phyloP scores from a whole-genome alignment of 1,140 invertebrate species.

The Rhagoletis zephyria region DNA sequence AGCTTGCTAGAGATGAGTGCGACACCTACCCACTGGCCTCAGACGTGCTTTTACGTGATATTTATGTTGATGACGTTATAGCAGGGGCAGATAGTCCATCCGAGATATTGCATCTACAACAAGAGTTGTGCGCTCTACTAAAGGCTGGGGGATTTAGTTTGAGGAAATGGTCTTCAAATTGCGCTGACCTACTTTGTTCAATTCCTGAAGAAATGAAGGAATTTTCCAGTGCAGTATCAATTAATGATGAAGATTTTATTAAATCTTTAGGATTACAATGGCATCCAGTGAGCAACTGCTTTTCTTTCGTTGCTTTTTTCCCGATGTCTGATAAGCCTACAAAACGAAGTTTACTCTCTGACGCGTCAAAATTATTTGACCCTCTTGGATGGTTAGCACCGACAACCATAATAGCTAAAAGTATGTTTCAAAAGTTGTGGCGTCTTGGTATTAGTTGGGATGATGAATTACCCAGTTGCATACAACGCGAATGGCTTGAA shows the following conservation, averaged over 20 bases:
- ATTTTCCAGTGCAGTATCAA: not conserved
- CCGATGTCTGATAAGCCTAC: no score
- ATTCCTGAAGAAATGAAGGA: not conserved
- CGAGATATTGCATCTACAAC: not conserved
- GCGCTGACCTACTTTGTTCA: no score
- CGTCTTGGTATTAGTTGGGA: slow-evolving; percentile 4
- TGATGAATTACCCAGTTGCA: not conserved
- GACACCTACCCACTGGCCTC: no score
- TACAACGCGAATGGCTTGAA: not conserved
- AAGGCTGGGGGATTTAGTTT: not conserved
- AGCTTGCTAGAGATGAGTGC: no score
- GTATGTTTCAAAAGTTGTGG: slow-evolving; percentile 67
- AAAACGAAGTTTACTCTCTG: slow-evolving; percentile 59
- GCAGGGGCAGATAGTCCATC: slow-evolving; percentile 1
- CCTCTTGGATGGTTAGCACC: slow-evolving; percentile 69
- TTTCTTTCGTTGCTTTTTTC: not conserved
- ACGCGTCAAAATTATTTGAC: slow-evolving; percentile 67
- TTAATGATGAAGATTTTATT: not conserved
- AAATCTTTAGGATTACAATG: slow-evolving; percentile 7
- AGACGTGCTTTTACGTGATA: no score
- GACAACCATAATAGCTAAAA: slow-evolving; percentile 70
- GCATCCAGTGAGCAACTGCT: not conserved
- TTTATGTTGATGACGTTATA: not conserved
- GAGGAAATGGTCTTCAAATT: no score
- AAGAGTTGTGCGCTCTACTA: slow-evolving; percentile 13